These are phyloP conservation scores for Crambe crambe DNA, from an alignment of 37 sponge, comb jelly and placozoan species.

Conservation along the genomic window DNA sequence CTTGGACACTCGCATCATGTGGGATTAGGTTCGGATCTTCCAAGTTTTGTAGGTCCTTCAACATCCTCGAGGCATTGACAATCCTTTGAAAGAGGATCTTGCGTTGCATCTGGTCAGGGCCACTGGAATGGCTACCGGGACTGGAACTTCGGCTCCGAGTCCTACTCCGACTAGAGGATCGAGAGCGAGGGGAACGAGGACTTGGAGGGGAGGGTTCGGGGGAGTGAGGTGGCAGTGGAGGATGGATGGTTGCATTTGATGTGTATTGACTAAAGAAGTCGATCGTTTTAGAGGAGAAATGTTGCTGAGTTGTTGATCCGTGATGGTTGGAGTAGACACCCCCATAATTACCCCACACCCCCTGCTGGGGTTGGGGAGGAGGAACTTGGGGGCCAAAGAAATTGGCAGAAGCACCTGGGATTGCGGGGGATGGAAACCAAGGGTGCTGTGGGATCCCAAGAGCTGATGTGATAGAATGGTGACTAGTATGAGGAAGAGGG, in stretches of 20 bases:
- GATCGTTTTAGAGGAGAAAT: too few species aligned
- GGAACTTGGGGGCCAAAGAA: neutral
- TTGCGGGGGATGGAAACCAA: slow-evolving; percentile 11
- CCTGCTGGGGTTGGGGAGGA: neutral
- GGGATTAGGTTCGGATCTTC: neutral
- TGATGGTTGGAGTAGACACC: neutral
- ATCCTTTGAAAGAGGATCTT: neutral
- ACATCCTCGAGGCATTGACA: neutral
- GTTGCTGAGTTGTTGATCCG: neutral
- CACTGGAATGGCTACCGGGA: neutral
- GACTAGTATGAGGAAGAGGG: neutral
- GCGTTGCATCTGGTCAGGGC: neutral
- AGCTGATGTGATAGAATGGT: neutral
- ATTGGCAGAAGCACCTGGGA: neutral
- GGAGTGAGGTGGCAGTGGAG: neutral
- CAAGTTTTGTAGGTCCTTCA: neutral
- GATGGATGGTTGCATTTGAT: neutral
- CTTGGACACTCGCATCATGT: neutral
- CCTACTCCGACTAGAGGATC: neutral
- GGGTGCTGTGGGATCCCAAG: neutral
- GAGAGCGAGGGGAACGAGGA: neutral
- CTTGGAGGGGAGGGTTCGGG: neutral
- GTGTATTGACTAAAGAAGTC: neutral
- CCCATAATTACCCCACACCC: neutral
- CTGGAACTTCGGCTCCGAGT: slow-evolving; percentile 8